Base-by-base conservation (phyloP, 2,797 vertebrate species). In the Enteromius viviparus region DNA sequence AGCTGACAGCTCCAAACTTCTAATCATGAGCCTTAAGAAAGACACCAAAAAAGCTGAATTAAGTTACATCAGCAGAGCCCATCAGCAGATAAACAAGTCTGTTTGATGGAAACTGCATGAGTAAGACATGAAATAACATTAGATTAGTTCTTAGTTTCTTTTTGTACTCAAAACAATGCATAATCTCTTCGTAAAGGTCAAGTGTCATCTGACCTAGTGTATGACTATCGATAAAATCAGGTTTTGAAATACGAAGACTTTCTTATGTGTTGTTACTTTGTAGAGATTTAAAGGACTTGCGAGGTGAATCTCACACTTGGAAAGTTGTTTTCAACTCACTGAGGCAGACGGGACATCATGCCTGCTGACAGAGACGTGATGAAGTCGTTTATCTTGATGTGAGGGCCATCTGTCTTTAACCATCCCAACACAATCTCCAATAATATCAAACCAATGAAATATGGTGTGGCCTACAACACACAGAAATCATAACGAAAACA, bases 341-440 rank as follows among this genome's bases (percentile, higher is more conserved):
- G 76, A 19, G 97, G 96, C 76, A 98, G 90, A 89, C 90, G 93
- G 88, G 97, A 97, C 78, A 97, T 85, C 88, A 99, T 93, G 5
- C 97, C 96, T 6, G 96, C 92, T 23, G 96, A 95, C 60, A 98
- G 1, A 62, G 95, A 97, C 68, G 95, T 95, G 87, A 98, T 86
- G 81, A 93, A 93, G 85, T 97, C 96, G 32, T 94, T 95, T 86
- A 98, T 45, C 70, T 89, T 93, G 80, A 92, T 87, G 1, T 92
- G 69, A 1, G 90, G 78, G 12, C 90, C 90, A 58, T 90, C 94
- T 9, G 91, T 95, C 91, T 86, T 94, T 89, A 95, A 70, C 91
- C 94, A 91, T 66, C 94, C 96, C 89, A 97, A 87, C 84, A 93
- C 80, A 87, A 97, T 65, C 92, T 98, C 97, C 89, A 98, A 90